These are phyloP conservation scores for Sipha maydis DNA, from an alignment of 2,888 invertebrate genomes.

Conservation along the genomic window DNA sequence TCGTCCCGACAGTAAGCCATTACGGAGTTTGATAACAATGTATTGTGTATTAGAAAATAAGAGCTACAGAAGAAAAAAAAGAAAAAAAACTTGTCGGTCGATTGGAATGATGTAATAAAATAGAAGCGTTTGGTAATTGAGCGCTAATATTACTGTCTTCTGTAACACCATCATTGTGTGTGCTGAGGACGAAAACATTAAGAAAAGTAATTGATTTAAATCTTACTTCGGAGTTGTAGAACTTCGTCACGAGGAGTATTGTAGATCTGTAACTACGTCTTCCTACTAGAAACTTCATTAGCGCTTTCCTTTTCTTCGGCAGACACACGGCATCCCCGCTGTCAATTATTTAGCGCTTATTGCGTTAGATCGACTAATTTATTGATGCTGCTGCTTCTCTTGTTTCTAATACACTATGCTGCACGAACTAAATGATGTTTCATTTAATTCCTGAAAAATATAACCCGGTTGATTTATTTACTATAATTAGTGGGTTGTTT, in stretches of 20 bases:
- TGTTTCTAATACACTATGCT: too few species aligned
- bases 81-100: constrained; percentile 7
- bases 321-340: background rate
- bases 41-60: background rate
- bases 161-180: background rate
- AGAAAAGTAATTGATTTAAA: constrained; percentile 43
- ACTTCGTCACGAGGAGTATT: background rate
- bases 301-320: background rate
- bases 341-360: background rate
- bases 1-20: background rate
- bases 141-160: constrained; percentile 10
- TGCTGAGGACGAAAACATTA: constrained; percentile 7
- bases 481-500: background rate
- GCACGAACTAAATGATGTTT: background rate
- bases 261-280: background rate
- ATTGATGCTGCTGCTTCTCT: too few species aligned
- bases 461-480: background rate
- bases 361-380: background rate
- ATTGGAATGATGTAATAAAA: constrained; percentile 29
- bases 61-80: background rate
- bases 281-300: constrained; percentile 19
- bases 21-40: background rate
- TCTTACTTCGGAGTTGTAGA: background rate
- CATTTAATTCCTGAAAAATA: background rate
- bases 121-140: constrained; percentile 38